Conservation (phyloP, 2,797 vertebrate genomes). For the Helostoma temminkii region DNA sequence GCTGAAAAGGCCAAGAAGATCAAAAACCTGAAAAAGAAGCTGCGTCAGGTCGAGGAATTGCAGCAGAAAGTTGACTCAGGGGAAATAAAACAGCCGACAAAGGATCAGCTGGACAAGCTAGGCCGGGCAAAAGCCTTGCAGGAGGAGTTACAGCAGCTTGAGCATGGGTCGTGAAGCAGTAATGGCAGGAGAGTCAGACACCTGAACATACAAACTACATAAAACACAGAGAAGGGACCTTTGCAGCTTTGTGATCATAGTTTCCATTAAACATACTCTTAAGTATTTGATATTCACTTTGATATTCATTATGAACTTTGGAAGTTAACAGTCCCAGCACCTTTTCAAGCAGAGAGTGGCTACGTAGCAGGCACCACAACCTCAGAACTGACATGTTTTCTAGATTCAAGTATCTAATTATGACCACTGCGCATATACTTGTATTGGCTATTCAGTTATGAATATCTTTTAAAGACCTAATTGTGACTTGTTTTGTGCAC, state of each 20-base stretch:
- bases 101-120: constrained; percentile 94
- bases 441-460: constrained; percentile 32
- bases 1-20: constrained; percentile 89
- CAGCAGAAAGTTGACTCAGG: constrained; percentile 91
- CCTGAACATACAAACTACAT: constrained; percentile 58
- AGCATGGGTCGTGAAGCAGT: constrained; percentile 84
- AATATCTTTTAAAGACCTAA: constrained; percentile 55
- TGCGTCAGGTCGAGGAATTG: constrained; percentile 93
- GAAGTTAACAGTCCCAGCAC: constrained; percentile 35
- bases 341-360: constrained; percentile 21
- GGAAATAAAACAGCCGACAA: constrained; percentile 88
- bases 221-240: constrained; percentile 41
- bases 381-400: constrained; percentile 35
- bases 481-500: constrained; percentile 60
- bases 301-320: constrained; percentile 54
- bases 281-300: constrained; percentile 64
- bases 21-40: constrained; percentile 94
- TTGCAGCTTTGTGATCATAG: constrained; percentile 51
- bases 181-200: constrained; percentile 36
- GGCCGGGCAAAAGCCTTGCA: constrained; percentile 82
- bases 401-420: constrained; percentile 15
- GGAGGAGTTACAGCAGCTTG: constrained; percentile 89
- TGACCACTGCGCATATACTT: constrained; percentile 24
- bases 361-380: constrained; percentile 14
- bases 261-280: constrained; percentile 55